Percentiles rank a stretch among this genome's conserved stretches.
phyloP scores from a whole-genome alignment of 2,888 invertebrate species.

The Leptothorax acervorum region DNA sequence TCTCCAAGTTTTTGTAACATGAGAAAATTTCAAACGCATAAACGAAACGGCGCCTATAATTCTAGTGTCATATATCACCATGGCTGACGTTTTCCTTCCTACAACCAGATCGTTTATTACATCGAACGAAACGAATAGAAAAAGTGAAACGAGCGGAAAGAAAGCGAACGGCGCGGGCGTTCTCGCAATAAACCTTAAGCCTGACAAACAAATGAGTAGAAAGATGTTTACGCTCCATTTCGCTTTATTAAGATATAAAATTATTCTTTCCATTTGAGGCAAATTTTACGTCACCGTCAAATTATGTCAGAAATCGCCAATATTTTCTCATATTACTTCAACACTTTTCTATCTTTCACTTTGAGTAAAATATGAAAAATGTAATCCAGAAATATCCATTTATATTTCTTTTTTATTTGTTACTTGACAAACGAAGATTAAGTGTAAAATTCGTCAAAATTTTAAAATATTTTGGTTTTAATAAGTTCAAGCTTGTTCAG shows the following conservation, averaged over 20 bases:
- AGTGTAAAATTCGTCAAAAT: not conserved
- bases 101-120: constrained; percentile 57
- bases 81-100: constrained; percentile 53
- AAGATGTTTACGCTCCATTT: constrained; percentile 47
- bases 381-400: not conserved
- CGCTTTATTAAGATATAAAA: constrained; percentile 18
- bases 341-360: not conserved
- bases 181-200: constrained; percentile 48
- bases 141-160: constrained; percentile 41
- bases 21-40: constrained; percentile 54
- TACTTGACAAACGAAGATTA: not conserved
- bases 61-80: constrained; percentile 51
- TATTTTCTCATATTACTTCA: not conserved
- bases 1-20: constrained; percentile 51
- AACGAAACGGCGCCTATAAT: constrained; percentile 57
- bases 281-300: constrained; percentile 4
- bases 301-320: not conserved
- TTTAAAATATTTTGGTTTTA: not conserved
- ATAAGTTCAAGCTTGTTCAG: not conserved
- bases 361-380: not conserved
- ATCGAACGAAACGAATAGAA: constrained; percentile 38
- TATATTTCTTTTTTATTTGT: not conserved
- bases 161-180: constrained; percentile 23
- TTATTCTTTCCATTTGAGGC: not conserved
- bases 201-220: constrained; percentile 45